Conservation (phyloP, 2,113 vertebrate genomes). For the Sylvilagus bachmani region DNA sequence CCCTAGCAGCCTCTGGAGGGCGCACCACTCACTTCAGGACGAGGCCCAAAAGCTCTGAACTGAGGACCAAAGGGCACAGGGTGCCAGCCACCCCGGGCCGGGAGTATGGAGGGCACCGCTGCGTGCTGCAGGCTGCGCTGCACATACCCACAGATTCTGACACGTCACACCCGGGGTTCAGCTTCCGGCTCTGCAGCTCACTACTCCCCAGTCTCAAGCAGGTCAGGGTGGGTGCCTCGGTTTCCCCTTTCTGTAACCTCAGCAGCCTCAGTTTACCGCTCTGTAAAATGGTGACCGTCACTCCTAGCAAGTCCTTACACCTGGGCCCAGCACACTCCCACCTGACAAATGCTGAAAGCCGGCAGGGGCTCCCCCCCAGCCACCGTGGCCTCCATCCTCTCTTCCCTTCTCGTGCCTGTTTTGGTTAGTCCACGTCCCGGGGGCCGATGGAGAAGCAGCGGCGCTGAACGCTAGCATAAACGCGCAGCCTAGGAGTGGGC, state of each 20-base stretch:
- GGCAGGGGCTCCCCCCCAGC: neutral
- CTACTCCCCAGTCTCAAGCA: neutral
- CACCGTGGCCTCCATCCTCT: no score
- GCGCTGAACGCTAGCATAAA: neutral
- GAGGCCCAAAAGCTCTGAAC: neutral
- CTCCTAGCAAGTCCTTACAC: neutral
- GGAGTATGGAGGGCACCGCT: no score
- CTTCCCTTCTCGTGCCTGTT: neutral
- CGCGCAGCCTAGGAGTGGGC: neutral
- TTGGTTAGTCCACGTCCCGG: neutral
- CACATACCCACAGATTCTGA: neutral
- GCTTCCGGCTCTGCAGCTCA: neutral
- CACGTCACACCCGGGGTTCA: neutral
- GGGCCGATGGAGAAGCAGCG: no score
- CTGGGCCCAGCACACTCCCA: neutral
- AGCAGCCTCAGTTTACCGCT: neutral
- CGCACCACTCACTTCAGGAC: neutral
- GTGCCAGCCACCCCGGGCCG: no score
- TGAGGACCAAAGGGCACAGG: neutral
- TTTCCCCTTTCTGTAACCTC: neutral
- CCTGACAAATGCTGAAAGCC: neutral
- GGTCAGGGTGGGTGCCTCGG: neutral
- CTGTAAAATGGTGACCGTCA: neutral
- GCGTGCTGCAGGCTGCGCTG: neutral
- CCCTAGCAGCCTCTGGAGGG: conserved; percentile 20